These are phyloP conservation scores for Apodemus sylvaticus DNA, from an alignment of 2,113 vertebrate species.

Conservation along the genomic window DNA sequence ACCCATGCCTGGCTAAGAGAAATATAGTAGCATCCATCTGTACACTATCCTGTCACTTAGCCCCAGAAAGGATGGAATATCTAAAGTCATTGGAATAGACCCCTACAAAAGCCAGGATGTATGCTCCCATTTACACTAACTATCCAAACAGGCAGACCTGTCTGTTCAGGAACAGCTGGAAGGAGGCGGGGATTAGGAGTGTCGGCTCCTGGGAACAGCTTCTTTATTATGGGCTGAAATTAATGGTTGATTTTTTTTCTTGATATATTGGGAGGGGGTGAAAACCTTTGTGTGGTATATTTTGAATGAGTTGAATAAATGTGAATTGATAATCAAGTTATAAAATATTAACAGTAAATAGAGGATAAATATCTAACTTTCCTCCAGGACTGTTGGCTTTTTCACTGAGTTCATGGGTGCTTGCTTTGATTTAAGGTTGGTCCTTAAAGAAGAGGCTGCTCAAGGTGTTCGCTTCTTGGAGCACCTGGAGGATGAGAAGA, in stretches of 20 bases:
- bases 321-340: neutral
- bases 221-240: neutral
- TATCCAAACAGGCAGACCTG: neutral
- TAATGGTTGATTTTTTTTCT: neutral
- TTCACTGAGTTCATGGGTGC: neutral
- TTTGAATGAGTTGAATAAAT: neutral
- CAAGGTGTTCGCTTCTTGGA: neutral
- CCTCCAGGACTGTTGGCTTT: neutral
- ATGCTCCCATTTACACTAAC: neutral
- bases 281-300: neutral
- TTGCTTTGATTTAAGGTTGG: neutral
- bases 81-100: neutral
- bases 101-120: neutral
- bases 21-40: neutral
- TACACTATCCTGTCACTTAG: neutral
- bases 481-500: neutral
- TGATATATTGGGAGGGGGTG: neutral
- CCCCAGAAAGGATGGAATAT: neutral
- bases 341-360: neutral
- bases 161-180: neutral
- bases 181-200: neutral
- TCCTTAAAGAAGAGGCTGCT: neutral
- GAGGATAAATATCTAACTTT: neutral
- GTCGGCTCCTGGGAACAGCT: neutral
- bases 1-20: neutral